A percentile compares a stretch with the other conserved stretches of the same genome.
These are phyloP conservation scores for Xenus cinereus DNA, from an alignment of 2,113 vertebrate genomes.

Conservation along the genomic window DNA sequence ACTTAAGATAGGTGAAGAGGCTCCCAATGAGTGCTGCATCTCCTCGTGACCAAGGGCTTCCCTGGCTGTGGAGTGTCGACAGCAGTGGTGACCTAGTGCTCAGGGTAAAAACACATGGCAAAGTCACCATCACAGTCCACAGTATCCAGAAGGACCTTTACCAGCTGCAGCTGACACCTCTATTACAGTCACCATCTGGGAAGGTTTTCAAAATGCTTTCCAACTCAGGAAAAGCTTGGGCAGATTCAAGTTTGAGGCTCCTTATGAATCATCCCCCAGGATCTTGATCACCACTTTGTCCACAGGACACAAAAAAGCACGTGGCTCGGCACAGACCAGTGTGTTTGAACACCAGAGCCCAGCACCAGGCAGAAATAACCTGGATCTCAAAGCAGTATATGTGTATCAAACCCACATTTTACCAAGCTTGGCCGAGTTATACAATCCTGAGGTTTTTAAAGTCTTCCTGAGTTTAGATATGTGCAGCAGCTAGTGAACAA, in stretches of 20 bases:
- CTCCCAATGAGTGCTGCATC: background rate
- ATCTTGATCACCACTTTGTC: background rate
- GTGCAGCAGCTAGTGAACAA: background rate
- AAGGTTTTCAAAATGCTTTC: background rate
- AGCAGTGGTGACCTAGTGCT: background rate
- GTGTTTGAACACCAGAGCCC: background rate
- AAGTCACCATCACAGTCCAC: accelerated
- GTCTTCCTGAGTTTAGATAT: background rate
- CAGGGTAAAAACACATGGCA: accelerated
- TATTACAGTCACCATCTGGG: background rate
- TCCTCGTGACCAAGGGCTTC: accelerated
- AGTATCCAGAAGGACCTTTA: background rate
- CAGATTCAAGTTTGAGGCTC: background rate
- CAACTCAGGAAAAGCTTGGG: background rate
- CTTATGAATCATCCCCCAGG: background rate
- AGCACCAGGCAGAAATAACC: background rate
- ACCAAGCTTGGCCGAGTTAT: background rate
- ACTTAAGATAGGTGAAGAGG: background rate
- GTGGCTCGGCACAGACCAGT: background rate
- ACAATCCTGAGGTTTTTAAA: background rate
- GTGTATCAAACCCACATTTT: background rate
- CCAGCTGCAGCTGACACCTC: background rate
- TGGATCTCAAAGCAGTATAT: background rate
- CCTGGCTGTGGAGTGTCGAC: background rate
- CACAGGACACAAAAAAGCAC: background rate